Evolutionary conservation across 2,113 vertebrate genomes (phyloP).

Genomic region (Rhea pennata): DNA sequence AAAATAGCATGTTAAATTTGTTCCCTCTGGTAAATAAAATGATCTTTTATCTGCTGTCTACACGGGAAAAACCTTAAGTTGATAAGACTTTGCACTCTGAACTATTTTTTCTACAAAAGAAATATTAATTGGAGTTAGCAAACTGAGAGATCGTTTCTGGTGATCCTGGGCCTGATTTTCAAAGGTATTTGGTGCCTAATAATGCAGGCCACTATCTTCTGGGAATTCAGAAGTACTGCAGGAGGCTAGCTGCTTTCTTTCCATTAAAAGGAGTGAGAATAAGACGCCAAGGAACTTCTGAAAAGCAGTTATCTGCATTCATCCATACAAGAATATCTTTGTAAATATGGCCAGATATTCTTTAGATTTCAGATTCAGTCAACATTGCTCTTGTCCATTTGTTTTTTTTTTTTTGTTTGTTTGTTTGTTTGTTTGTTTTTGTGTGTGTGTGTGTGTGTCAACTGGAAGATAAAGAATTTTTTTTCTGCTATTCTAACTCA

Average conservation of each 20-base stretch:
- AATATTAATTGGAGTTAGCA: background rate
- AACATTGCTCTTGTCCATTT: background rate
- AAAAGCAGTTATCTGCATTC: background rate
- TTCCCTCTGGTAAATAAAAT: background rate
- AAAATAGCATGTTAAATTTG: background rate
- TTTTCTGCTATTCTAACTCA: background rate
- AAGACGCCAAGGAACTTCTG: background rate
- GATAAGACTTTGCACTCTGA: background rate
- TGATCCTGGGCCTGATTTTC: background rate
- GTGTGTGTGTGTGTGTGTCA: background rate
- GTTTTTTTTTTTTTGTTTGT: background rate
- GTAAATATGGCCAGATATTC: background rate
- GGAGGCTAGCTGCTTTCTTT: background rate
- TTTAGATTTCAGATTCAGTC: background rate
- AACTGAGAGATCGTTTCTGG: background rate
- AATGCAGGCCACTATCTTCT: background rate
- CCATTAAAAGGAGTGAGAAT: background rate
- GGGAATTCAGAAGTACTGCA: background rate
- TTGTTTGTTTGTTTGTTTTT: too few relatives aligned
- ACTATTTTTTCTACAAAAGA: background rate
- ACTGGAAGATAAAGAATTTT: background rate
- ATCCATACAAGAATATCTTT: background rate
- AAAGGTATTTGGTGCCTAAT: constrained; percentile 1
- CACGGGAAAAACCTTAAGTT: background rate
- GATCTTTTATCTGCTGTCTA: background rate